Evolutionary conservation across 2,888 invertebrate species (phyloP), one percentile per base, ranked within the genome.

Genomic region (Geotrupes spiniger): DNA sequence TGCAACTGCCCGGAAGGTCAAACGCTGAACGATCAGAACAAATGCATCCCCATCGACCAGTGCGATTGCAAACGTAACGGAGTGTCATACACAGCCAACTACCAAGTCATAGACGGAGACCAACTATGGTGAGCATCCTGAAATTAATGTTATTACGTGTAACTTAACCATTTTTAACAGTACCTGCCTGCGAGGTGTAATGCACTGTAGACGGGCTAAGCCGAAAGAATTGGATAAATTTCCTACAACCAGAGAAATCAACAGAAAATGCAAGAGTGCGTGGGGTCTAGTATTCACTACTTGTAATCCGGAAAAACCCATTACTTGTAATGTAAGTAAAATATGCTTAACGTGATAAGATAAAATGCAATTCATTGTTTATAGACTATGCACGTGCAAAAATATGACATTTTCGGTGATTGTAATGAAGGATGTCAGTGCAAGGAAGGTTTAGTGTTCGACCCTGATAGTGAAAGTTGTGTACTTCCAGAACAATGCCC

Each of bases 1-100:
- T 95, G 95, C 70, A 90, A 90, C 48, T 95, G 95, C 65, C 89
- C 89, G 0, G 76, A 78, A 12, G 92, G 92, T 37, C 80, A 87
- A 74, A 80, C 85, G 0, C 69, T 93, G 29, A 83, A 90, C 62
- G 80, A 81, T 2, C 78, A 78, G 42, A 85, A 84, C 10, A 80
- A 84, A 39, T 94, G 94, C 65, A 82, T 93, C 27, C 84, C 86
- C 0, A 79, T 85, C 12, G 82, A 81, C 0, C 76, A 83, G 48
- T 94, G 94, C 60, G 85, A 87, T 0, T 95, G 94, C 68, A 76
- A 76, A 49, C 80, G 84, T 62, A 84, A 85, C 53, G 87, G 86
- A 0, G 67, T 86, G 53, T 81, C 84, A 58, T 92, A 88, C 68
- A 78, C 79, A 1, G 75, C 90, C 0, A 89, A 88, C 0, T 85